Conservation (phyloP, 2,888 invertebrate genomes). For the Cetonia aurata region DNA sequence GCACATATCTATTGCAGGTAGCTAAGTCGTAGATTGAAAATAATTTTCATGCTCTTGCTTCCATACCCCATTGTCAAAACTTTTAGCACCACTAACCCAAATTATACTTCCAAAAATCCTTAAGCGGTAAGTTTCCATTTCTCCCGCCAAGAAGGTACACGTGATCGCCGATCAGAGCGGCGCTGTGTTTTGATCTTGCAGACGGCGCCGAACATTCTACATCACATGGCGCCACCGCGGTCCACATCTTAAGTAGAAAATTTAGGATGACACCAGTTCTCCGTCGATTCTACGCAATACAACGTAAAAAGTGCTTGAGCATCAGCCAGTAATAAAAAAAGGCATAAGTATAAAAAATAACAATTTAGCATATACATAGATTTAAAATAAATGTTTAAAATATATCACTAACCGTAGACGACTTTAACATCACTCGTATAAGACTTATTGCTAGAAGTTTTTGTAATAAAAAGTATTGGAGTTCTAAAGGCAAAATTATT, state of each 20-base stretch:
- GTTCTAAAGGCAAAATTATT: too few species aligned
- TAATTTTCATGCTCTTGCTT: not conserved
- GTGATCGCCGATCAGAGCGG: constrained; percentile 80
- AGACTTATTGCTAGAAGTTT: too few species aligned
- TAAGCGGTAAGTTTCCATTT: constrained; percentile 83
- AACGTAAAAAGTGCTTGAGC: not conserved
- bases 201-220: constrained; percentile 73
- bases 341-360: too few species aligned
- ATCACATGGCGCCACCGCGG: constrained; percentile 70
- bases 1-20: too few species aligned
- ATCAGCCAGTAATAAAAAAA: not conserved
- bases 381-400: too few species aligned
- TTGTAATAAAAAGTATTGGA: too few species aligned
- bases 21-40: too few species aligned
- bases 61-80: not conserved
- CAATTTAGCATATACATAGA: too few species aligned
- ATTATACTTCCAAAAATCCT: constrained; percentile 88
- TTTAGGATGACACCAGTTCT: constrained; percentile 34
- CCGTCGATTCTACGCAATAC: constrained; percentile 24
- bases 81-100: constrained; percentile 69
- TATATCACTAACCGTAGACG: too few species aligned
- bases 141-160: constrained; percentile 88
- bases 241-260: constrained; percentile 68
- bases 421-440: too few species aligned
- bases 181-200: constrained; percentile 86